Evolutionary conservation across 2,797 vertebrate genomes (phyloP).

Genomic region (Xiphorhynchus erythropygius): DNA sequence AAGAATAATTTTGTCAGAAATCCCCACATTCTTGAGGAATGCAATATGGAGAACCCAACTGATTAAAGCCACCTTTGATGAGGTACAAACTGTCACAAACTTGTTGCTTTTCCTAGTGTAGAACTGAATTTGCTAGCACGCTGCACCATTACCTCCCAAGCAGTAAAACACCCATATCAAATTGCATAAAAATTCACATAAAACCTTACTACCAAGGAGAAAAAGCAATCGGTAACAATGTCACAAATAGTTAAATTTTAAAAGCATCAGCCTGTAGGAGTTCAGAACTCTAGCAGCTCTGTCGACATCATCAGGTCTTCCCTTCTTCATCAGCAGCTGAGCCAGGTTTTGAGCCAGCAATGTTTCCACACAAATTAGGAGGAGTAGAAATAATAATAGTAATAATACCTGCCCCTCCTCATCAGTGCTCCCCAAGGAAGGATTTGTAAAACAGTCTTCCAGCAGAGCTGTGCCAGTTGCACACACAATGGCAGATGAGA

Average conservation of each 20-base stretch:
- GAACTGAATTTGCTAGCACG: background rate
- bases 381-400: background rate
- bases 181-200: rapidly evolving
- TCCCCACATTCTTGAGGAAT: background rate
- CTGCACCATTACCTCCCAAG: background rate
- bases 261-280: background rate
- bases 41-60: rapidly evolving
- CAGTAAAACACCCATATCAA: background rate
- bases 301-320: background rate
- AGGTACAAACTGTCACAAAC: background rate
- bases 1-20: background rate
- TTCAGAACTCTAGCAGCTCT: background rate
- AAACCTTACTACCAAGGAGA: background rate
- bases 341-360: background rate
- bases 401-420: background rate
- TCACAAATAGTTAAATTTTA: background rate
- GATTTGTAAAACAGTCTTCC: background rate
- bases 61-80: background rate
- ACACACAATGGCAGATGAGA: background rate
- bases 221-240: background rate
- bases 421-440: background rate
- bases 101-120: background rate
- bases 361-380: background rate
- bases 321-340: background rate
- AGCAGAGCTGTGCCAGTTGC: background rate